Percentiles rank a stretch among this genome's conserved stretches.
Conservation (phyloP, 2,797 vertebrate species). For the Ptychadena robeensis region DNA sequence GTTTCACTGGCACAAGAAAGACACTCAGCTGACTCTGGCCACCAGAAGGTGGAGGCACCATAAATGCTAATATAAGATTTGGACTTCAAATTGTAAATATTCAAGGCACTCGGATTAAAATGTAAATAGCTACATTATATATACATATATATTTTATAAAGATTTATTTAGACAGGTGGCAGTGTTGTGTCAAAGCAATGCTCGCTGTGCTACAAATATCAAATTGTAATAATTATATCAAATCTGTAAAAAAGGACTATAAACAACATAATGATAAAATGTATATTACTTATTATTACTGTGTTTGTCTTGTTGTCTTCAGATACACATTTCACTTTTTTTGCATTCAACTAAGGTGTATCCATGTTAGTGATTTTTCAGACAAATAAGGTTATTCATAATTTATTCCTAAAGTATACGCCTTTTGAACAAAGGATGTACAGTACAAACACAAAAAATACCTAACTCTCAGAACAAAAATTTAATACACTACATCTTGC, state of each 20-base stretch:
- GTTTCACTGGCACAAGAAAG: slow-evolving; percentile 86
- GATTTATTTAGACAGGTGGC: slow-evolving; percentile 21
- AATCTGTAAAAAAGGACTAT: slow-evolving; percentile 24
- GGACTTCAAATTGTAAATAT: slow-evolving; percentile 44
- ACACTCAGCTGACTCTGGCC: slow-evolving; percentile 78
- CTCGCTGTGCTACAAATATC: neutral
- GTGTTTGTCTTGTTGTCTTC: neutral
- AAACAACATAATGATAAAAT: neutral
- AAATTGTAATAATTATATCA: slow-evolving; percentile 8
- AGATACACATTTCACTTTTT: neutral
- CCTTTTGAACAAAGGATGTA: neutral
- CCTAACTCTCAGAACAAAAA: neutral
- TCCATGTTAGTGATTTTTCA: neutral
- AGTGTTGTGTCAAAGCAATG: neutral
- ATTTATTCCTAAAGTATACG: neutral
- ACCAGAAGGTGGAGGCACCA: slow-evolving; percentile 87
- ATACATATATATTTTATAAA: slow-evolving; percentile 66
- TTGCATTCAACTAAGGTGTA: neutral
- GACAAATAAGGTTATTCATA: too few species aligned
- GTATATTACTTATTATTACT: neutral
- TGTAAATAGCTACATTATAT: slow-evolving; percentile 70
- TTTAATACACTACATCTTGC: too few species aligned
- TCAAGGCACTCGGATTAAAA: slow-evolving; percentile 21
- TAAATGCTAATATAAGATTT: slow-evolving; percentile 75
- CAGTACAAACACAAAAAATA: neutral